Base-by-base conservation (phyloP, 2,797 vertebrate genomes). In the Trachops cirrhosus region DNA sequence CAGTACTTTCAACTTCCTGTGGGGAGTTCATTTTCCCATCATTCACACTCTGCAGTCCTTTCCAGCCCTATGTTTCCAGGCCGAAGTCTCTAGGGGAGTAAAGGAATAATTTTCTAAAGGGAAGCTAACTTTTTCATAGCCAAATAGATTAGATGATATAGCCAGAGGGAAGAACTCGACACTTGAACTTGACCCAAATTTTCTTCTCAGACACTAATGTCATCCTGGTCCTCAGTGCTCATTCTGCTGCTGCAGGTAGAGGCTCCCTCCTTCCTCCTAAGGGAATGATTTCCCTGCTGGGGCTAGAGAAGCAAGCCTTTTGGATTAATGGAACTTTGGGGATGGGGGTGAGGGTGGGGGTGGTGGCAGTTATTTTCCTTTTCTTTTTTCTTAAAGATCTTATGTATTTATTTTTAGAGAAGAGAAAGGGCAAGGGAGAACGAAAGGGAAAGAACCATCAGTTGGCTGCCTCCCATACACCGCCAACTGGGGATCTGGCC, bases 381-480 rank as follows among this genome's bases (percentile, higher is more conserved):
- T 96, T 88, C n/a, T 78, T 93, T 89, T 89, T 95, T 71, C 26
- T 54, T 3, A 54, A 57, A 57, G 54, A 57, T 22, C 9, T 57
- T 57, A 24, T 57, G 24, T 24, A 10, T 57, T 57, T 57, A 24
- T 57, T 57, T 57, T 57, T 24, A 24, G 54, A 57, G 54, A 57
- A 57, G 22, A 22, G 54, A 22, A 57, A 57, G 54, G 54, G 22
- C n/a, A n/a, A 57, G 54, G 22, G 54, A 57, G 54, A 26, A 57
- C 24, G 54, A 57, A 26, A 57, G 54, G 54, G 54, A 57, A 21
- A 57, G 54, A 57, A 57, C 24, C 54, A 57, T 57, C 3, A 6
- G 3, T 24, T 57, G 54, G 9, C 54, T 57, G 22, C 22, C 54
- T 57, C 54, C 26, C 22, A 57, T 9, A 57, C 22, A 57, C 22